These are phyloP conservation scores for Caerostris extrusa DNA, from an alignment of 1,140 invertebrate genomes.

Conservation along the genomic window DNA sequence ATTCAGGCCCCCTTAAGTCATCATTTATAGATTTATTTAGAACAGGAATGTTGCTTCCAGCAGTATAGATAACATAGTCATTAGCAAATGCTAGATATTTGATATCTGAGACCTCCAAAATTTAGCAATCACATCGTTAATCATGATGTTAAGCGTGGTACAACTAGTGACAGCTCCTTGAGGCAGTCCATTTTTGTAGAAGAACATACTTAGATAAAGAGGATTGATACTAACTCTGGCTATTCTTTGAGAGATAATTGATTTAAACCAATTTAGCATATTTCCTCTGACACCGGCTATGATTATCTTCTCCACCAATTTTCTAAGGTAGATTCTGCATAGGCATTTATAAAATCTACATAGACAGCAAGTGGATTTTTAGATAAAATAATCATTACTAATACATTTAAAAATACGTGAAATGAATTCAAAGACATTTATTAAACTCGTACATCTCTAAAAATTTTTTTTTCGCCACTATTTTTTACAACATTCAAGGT, in stretches of 20 bases:
- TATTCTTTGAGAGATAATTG: slow-evolving; percentile 47
- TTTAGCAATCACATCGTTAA: no score
- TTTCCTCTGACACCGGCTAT: not conserved
- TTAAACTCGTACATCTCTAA: no score
- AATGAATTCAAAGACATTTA: no score
- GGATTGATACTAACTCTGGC: slow-evolving; percentile 38
- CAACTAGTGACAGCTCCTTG: slow-evolving; percentile 54
- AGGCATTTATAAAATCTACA: no score
- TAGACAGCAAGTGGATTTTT: slow-evolving; percentile 31
- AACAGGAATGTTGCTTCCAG: slow-evolving; percentile 2
- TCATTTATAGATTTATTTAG: slow-evolving; percentile 30
- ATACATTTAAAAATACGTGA: no score
- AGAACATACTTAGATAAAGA: slow-evolving; percentile 24
- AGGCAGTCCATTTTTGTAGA: slow-evolving; percentile 26
- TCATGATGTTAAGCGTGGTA: no score
- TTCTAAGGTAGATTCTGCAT: slow-evolving; percentile 34
- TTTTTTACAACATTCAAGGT: no score
- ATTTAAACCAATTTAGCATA: slow-evolving; percentile 37
- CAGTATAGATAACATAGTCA: slow-evolving; percentile 34
- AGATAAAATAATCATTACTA: no score
- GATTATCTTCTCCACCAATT: slow-evolving; percentile 20
- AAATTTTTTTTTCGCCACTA: no score
- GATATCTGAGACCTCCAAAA: slow-evolving; percentile 25
- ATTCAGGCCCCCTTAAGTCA: no score
- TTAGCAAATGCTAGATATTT: slow-evolving; percentile 61